Conservation (phyloP, 2,888 invertebrate genomes). For the Ectropis crepuscularia region DNA sequence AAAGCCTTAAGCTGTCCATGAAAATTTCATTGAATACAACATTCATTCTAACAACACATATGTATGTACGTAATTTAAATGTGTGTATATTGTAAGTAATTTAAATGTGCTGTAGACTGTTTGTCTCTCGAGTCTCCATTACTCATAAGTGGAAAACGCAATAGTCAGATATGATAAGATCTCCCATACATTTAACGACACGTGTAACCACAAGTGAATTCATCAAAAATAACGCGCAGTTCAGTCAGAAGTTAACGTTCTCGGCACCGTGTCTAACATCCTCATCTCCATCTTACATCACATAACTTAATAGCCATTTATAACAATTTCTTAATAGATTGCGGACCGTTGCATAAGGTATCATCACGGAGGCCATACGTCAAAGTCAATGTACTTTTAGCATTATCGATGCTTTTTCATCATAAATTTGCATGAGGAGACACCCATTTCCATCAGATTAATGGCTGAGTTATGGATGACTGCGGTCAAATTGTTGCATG, state of each 20-base stretch:
- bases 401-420: constrained; percentile 41
- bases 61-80: too few species aligned
- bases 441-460: constrained; percentile 73
- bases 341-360: constrained; percentile 47
- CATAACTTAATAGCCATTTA: constrained; percentile 41
- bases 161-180: constrained; percentile 35
- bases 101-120: neutral
- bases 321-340: constrained; percentile 49
- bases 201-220: constrained; percentile 36
- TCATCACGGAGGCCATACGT: constrained; percentile 40
- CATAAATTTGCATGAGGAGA: constrained; percentile 48
- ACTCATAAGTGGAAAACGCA: constrained; percentile 33
- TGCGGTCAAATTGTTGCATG: constrained; percentile 62
- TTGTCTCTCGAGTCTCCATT: constrained; percentile 18
- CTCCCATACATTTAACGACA: constrained; percentile 31
- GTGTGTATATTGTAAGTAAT: too few species aligned
- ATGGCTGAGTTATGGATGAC: constrained; percentile 53
- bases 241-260: constrained; percentile 23
- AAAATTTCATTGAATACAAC: too few species aligned
- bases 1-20: too few species aligned
- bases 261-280: constrained; percentile 19
- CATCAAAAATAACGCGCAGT: constrained; percentile 26
- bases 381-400: constrained; percentile 43
- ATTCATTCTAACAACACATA: too few species aligned
- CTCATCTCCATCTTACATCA: constrained; percentile 40